phyloP scores from a whole-genome alignment of 2,888 invertebrate species.

The Agrotis segetum region DNA sequence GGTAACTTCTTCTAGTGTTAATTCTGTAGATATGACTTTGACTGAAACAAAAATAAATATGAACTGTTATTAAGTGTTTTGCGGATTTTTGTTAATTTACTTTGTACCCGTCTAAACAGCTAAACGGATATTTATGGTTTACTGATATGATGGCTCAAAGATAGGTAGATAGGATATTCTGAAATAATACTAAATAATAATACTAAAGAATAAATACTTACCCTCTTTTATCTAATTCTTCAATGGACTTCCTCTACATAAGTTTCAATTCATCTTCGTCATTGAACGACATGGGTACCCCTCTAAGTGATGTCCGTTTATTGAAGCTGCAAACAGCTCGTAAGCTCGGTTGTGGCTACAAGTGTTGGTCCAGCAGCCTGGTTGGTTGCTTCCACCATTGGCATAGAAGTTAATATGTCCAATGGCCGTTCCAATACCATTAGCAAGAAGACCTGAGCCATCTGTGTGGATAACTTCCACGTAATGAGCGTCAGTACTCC shows the following conservation, averaged over 20 bases:
- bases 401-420: conserved; percentile 97
- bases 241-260: conserved; percentile 69
- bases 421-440: conserved; percentile 93
- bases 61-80: neutral
- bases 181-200: no score
- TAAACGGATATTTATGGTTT: no score
- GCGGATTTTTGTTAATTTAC: no score
- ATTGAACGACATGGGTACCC: conserved; percentile 71
- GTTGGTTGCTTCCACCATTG: conserved; percentile 95
- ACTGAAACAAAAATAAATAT: neutral
- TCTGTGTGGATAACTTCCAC: conserved; percentile 85
- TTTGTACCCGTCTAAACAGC: no score
- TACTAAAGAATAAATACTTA: no score
- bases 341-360: conserved; percentile 79
- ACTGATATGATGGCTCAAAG: no score
- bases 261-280: conserved; percentile 69
- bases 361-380: conserved; percentile 75
- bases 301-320: conserved; percentile 63
- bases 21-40: neutral
- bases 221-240: conserved; percentile 69
- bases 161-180: no score
- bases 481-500: conserved; percentile 73
- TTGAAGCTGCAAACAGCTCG: conserved; percentile 75
- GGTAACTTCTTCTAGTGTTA: conserved; percentile 1
- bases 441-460: conserved; percentile 66